Base-by-base conservation (phyloP, 2,888 invertebrate species). In the Calephelis perditalis region DNA sequence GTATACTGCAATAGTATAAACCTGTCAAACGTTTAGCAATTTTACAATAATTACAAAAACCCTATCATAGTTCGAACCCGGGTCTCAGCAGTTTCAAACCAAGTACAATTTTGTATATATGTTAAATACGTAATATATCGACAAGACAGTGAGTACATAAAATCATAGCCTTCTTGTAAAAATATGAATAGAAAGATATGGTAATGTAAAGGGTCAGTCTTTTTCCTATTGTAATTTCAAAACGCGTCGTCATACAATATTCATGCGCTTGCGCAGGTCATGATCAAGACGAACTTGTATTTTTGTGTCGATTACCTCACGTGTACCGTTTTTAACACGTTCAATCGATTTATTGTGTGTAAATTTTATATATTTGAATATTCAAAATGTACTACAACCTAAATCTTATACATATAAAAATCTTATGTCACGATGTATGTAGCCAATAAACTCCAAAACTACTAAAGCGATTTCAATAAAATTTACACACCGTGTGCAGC, bases 231-330 rank as follows among this genome's bases (percentile, higher is more conserved):
- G 66, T 68, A 68, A 71, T 68, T 71, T 70, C 64, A 72, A 70
- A 71, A 68, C 68, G 65, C 56, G 63, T 63, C 72, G 79, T 81
- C 82, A 87, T 87, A 77, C 82, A 84, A 77, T 83, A 87, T 89
- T 77, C 85, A 86, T 86, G 80, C 77, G 81, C 72, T 65, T 67
- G 75, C 82, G 74, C 85, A 76, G 88, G 88, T 88, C 89, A 89
- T 84, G 88, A 85, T 86, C 88, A 87, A 88, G 84, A 78, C 82
- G 84, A 86, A 86, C 87, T 78, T 81, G 80, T 80, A 81, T 86
- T 86, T 86, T 86, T 84, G 83, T 79, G 82, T 78, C 79, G 79
- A 80, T 82, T 79, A 79, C 77, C 73, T 75, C 77, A 80, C 79
- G 71, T 52, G 71, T 72, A 77, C 78, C 75, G 73, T 76, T 63